Percentiles rank a stretch among this genome's conserved stretches.
phyloP scores from a whole-genome alignment of 2,113 vertebrate species.

The Pseudonaja textilis region DNA sequence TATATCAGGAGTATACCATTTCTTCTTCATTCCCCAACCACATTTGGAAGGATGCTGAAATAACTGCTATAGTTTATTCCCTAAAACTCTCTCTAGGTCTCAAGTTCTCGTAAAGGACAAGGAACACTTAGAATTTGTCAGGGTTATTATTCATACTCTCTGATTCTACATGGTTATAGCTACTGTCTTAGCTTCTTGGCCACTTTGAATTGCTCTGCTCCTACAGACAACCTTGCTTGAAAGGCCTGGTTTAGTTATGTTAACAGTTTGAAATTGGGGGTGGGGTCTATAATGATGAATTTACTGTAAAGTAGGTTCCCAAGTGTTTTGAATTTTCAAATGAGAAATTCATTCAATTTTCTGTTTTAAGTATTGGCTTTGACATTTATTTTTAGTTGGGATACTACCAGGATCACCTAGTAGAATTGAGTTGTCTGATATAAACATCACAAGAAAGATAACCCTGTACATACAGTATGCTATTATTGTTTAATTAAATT shows the following conservation, averaged over 20 bases:
- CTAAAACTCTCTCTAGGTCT: not conserved
- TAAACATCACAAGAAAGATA: not conserved
- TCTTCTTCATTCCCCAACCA: not conserved
- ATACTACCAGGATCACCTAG: not conserved
- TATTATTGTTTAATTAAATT: not conserved
- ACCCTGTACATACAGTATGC: not conserved
- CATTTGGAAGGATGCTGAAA: not conserved
- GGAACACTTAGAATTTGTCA: not conserved
- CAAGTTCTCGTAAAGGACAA: not conserved
- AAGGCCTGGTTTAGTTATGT: not conserved
- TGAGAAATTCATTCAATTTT: not conserved
- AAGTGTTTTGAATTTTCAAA: too few species aligned
- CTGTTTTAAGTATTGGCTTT: not conserved
- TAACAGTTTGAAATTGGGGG: not conserved
- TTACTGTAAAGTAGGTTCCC: not conserved
- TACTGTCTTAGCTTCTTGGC: not conserved
- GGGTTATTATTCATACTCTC: not conserved
- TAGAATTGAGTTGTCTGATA: not conserved
- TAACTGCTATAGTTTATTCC: not conserved
- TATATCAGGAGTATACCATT: not conserved
- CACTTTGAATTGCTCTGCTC: not conserved
- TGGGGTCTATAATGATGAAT: not conserved
- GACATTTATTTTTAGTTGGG: not conserved
- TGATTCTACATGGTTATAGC: not conserved
- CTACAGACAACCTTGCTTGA: not conserved